These are phyloP conservation scores for Oegoconia quadripuncta DNA, from an alignment of 2,888 invertebrate species.

Conservation along the genomic window DNA sequence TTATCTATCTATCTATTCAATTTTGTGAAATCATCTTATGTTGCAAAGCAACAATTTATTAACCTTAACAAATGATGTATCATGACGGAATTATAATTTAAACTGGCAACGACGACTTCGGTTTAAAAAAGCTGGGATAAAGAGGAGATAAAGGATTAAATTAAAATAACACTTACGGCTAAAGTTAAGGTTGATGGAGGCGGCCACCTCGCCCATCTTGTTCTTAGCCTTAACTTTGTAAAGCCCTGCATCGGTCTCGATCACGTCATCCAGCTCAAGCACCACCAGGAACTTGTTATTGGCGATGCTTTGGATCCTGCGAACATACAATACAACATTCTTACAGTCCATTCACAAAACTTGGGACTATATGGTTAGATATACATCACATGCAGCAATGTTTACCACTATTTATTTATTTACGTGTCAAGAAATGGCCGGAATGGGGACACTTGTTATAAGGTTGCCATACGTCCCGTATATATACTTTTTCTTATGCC, in stretches of 20 bases:
- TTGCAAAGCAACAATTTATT: too few relatives aligned
- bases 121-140: too few relatives aligned
- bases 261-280: constrained; percentile 96
- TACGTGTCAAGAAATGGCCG: too few relatives aligned
- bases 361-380: not conserved
- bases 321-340: constrained; percentile 8
- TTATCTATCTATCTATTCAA: too few relatives aligned
- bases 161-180: constrained; percentile 88
- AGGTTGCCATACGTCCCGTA: too few relatives aligned
- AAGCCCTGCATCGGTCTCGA: constrained; percentile 96
- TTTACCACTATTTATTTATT: too few relatives aligned
- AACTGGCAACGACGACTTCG: too few relatives aligned
- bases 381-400: not conserved
- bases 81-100: too few relatives aligned
- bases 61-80: too few relatives aligned
- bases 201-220: constrained; percentile 97
- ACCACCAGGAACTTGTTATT: constrained; percentile 94
- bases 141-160: not conserved
- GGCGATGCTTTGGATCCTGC: constrained; percentile 88
- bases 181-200: constrained; percentile 98
- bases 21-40: too few relatives aligned
- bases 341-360: not conserved
- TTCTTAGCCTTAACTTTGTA: constrained; percentile 98
- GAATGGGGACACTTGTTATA: too few relatives aligned
- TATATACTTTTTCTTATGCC: too few relatives aligned